Conservation (phyloP, 2,888 invertebrate species). For the Agapostemon virescens region DNA sequence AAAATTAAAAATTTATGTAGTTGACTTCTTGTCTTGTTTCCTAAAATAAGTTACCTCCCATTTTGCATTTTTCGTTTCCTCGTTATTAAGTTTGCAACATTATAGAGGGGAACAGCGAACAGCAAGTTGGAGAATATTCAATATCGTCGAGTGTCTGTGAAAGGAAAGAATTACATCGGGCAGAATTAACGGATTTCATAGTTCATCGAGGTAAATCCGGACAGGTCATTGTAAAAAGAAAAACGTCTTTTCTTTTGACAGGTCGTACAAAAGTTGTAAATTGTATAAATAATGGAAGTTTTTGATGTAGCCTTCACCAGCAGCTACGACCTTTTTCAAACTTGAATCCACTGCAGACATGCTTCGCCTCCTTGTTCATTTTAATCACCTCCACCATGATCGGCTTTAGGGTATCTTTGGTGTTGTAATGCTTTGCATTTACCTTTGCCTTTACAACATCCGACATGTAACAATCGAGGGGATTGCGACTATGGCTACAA, state of each 20-base stretch:
- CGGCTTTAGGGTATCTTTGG: no score
- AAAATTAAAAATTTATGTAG: constrained; percentile 23
- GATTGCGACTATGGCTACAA: no score
- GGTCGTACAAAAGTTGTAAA: no score
- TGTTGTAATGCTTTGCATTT: no score
- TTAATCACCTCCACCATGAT: no score
- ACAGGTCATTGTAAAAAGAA: background rate
- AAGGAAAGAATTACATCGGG: constrained; percentile 2
- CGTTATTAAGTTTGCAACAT: constrained; percentile 1
- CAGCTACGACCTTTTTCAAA: no score
- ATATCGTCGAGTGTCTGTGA: background rate
- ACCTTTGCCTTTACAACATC: no score
- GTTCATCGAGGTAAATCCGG: background rate
- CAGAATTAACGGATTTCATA: background rate
- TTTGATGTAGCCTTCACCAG: no score
- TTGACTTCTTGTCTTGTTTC: constrained; percentile 1
- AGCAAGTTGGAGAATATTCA: background rate
- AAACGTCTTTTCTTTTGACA: background rate
- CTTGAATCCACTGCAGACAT: no score
- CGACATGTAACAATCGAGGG: no score
- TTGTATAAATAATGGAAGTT: no score
- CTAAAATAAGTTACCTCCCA: background rate
- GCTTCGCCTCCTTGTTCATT: no score
- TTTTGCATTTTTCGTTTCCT: background rate
- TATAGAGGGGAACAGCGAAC: background rate